These are phyloP conservation scores for Gadus chalcogrammus DNA, from an alignment of 2,113 vertebrate genomes.

Conservation along the genomic window DNA sequence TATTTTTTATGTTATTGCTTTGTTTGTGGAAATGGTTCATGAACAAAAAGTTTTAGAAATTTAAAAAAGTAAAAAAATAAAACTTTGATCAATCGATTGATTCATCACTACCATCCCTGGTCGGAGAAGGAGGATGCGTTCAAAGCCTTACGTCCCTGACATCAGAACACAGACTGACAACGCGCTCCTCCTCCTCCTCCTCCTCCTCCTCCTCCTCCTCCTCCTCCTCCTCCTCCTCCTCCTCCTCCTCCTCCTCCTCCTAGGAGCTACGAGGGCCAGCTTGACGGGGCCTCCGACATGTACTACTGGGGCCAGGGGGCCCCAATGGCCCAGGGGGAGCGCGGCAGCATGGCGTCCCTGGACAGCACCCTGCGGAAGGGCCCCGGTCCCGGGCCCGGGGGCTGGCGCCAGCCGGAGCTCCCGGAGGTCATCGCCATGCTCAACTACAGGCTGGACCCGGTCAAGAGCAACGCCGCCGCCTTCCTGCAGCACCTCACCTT, in stretches of 20 bases:
- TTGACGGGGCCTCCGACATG: constrained; percentile 81
- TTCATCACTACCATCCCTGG: too few relatives aligned
- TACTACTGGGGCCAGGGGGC: constrained; percentile 82
- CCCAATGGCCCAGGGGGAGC: constrained; percentile 86
- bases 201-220: neutral
- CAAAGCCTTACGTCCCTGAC: too few relatives aligned
- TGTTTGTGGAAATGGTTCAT: too few relatives aligned
- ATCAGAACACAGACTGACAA: too few relatives aligned
- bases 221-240: too few relatives aligned
- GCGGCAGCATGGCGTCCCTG: constrained; percentile 90
- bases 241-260: too few relatives aligned
- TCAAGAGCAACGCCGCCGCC: constrained; percentile 91
- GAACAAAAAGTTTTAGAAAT: neutral
- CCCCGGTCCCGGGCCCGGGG: constrained; percentile 51
- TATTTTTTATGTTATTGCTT: neutral
- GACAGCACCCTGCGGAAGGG: constrained; percentile 89
- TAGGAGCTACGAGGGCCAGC: constrained; percentile 92
- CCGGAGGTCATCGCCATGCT: constrained; percentile 96
- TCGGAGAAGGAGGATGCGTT: too few relatives aligned
- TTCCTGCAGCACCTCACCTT: constrained; percentile 95
- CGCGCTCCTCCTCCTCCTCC: too few relatives aligned
- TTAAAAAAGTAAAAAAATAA: too few relatives aligned
- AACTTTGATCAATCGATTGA: too few relatives aligned
- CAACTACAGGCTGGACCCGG: constrained; percentile 87
- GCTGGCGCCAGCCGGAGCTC: constrained; percentile 93